Base-by-base conservation (phyloP, 2,797 vertebrate species). In the Sebastes umbrosus region DNA sequence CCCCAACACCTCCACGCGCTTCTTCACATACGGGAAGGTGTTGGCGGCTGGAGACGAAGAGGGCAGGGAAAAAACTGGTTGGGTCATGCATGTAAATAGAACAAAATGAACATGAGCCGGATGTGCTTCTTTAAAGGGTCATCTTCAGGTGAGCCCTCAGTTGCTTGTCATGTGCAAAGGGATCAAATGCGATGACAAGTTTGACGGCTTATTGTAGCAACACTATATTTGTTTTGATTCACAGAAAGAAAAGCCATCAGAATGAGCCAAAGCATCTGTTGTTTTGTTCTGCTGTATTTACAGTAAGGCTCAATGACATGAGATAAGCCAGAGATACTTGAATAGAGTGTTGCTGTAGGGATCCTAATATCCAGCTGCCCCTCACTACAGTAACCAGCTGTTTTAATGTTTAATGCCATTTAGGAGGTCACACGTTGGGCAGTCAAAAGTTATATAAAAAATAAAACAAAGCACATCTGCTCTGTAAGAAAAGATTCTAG, bases 21-120 rank as follows among this genome's bases (percentile, higher is more conserved):
- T 99, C 94, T 99, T 99, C 80, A 99, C 98, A 0, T 99, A 99
- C 0, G 98, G 99, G 81, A 99, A 99, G 0, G 96, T 95, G 92
- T 97, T 97, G 64, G 92, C 93, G 67, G 97, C 98, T 99, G 84
- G 46, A 31, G 50, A 88, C 10, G 67, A 12, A 52, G 34, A 39
- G 24, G 6, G 0, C 4, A 55, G 11, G 31, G 2, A 4, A 27
- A 60, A 34, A 60, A 2, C 12, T 2, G 25, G 16, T 43, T 2
- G 34, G 13, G 0, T 18, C 22, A 36, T 1, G 13, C 29, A 2
- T 9, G 7, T 6, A 3, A 27, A 63, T 16, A 11, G 4, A 60
- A 65, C 4, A 24, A 39, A 29, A 11, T 9, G 7, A 32, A 34
- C 14, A 31, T 0, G 2, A 20, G 16, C 9, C 36, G 2, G 13